Evolutionary conservation across 2,797 vertebrate genomes (phyloP), one percentile per base, ranked within the genome.

Genomic region (Phoxinus dragarum): DNA sequence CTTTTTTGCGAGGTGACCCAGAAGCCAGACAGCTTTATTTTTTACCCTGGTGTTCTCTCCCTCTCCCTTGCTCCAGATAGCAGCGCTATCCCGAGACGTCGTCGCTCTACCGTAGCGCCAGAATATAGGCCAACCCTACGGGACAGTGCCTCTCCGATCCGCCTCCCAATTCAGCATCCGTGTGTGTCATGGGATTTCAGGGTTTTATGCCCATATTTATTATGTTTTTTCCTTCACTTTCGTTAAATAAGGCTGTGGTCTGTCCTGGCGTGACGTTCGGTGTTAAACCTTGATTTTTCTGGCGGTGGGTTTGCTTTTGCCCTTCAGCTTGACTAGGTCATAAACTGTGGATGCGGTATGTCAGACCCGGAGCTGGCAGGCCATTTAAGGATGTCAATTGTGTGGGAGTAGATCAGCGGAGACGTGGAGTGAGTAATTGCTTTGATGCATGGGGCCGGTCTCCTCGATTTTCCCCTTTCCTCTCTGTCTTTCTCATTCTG

Each of bases 391-490:
- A 75, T 85, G 84, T 80, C 80, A 66, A 86, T 89, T 27, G 42
- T 81, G 36, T 81, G 84, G 73, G 80, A 85, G 82, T 90, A 85
- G 72, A 85, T 90, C 88, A 90, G 88, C 34, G 34, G 80, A 88
- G 89, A 90, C 87, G 79, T 73, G 80, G 14, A 47, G 81, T 80
- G 87, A 90, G 90, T 89, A 90, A 90, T 88, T 88, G 88, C 87
- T 82, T 81, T 89, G 90, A 92, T 91, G 90, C 87, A 89, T 86
- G 21, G 2, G 47, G 73, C 56, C 80, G 72, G 71, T 80, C 59
- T 68, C 23, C 52, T 54, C 2, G 19, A 42, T 72, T 67, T 76
- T 73, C 79, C 66, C 64, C 64, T 31, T 64, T 64, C 61, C 61
- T 64, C n/a, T 64, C 59, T 16, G 27, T 83, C 52, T 77, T 59